Evolutionary conservation across 2,113 vertebrate genomes (phyloP), one percentile per base, ranked within the genome.

Genomic region (Stigmatopora nigra): DNA sequence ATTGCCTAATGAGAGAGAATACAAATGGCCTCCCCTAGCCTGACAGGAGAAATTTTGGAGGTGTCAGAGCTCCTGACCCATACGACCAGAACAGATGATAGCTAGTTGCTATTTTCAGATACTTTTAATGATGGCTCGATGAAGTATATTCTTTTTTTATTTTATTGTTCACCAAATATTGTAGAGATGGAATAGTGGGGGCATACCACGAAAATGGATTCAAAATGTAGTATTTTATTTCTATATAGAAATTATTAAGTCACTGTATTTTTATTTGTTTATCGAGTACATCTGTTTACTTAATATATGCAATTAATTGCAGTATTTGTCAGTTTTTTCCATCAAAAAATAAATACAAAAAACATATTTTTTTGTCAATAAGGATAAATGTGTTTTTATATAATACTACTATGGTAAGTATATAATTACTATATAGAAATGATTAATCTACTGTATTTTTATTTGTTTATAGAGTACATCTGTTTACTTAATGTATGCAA

Each of bases 1-100:
- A 89, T 74, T 77, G 52, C 78, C 91, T 90, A 91, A 91, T 69
- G 81, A 92, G 85, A 87, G 86, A 87, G 86, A 88, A 88, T 77
- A 89, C 86, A 89, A 85, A 88, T 76, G 57, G 87, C 77, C 88
- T n/a, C n/a, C 77, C 73, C 79, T 63, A 80, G 78, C 85, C 83
- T 90, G 90, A 91, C 91, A 86, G 88, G 86, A 90, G 86, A 84
- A 91, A 85, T 90, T 89, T 89, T 88, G 86, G 86, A 86, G 90
- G 81, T 91, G 89, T 89, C 80, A 81, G 84, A 82, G 88, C 84
- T 86, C 79, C 77, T 84, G 88, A 88, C 85, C 88, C 79, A 68
- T 84, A 75, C 80, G 81, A 89, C 88, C 87, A 91, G 89, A 91
- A 91, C 90, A 89, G 90, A 91, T 91, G 89, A 92, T 89, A 78